Percentiles rank a stretch among this genome's conserved stretches.
Evolutionary conservation across 1,140 invertebrate species (phyloP).

Genomic region (Magallana ariakensis): DNA sequence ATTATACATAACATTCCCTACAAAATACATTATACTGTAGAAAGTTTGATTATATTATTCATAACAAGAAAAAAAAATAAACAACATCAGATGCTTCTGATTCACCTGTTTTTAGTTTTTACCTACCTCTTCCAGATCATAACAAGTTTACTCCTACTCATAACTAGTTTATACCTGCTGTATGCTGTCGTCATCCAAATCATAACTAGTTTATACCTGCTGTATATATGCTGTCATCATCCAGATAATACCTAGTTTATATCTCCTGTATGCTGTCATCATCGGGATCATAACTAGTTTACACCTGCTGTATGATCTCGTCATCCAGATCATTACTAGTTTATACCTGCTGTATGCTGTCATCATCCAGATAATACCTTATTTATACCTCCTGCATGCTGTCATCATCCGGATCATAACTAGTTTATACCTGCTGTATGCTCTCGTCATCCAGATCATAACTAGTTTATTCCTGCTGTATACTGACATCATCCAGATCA

Average conservation of each 20-base stretch:
- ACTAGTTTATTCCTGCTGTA: not conserved
- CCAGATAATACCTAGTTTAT: constrained; percentile 65
- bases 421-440: constrained; percentile 6
- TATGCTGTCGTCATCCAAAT: constrained; percentile 54
- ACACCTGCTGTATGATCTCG: constrained; percentile 9
- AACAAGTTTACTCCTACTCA: constrained; percentile 35
- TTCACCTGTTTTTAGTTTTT: not conserved
- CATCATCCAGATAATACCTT: constrained; percentile 63
- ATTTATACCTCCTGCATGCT: too few species aligned
- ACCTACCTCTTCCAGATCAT: constrained; percentile 48
- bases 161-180: constrained; percentile 51
- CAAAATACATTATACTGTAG: too few species aligned
- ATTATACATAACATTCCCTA: too few species aligned
- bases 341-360: constrained; percentile 18
- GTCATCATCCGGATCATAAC: too few species aligned
- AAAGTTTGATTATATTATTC: too few species aligned
- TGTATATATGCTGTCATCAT: constrained; percentile 42
- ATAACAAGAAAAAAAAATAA: too few species aligned
- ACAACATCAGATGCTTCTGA: too few species aligned
- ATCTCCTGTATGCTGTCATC: constrained; percentile 23
- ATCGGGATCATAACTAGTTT: constrained; percentile 62
- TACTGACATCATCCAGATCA: constrained; percentile 56
- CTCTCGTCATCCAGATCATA: constrained; percentile 48
- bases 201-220: constrained; percentile 55
- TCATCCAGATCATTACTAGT: constrained; percentile 62